These are phyloP conservation scores for Ectemnius lituratus DNA, from an alignment of 2,888 invertebrate species.

Conservation along the genomic window DNA sequence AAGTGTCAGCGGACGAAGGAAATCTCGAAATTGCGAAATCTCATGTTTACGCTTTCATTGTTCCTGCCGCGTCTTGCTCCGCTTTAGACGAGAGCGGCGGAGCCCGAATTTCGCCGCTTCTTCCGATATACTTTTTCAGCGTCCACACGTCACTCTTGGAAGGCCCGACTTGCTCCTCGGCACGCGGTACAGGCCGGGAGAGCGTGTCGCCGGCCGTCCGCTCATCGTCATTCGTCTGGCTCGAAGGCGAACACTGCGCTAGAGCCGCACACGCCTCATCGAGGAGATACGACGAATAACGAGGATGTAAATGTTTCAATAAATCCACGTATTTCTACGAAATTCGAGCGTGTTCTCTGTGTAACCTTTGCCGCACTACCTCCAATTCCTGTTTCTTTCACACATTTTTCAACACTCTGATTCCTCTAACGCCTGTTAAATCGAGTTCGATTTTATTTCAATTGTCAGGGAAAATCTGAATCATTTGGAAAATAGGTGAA, in stretches of 20 bases:
- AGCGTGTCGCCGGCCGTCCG: too few species aligned
- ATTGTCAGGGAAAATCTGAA: too few species aligned
- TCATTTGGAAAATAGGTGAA: too few species aligned
- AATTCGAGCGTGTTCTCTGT: slow-evolving; percentile 35
- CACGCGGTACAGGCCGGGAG: too few species aligned
- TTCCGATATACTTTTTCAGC: slow-evolving; percentile 8
- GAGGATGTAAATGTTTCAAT: slow-evolving; percentile 76
- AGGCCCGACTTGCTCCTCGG: too few species aligned
- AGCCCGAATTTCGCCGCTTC: slow-evolving; percentile 8
- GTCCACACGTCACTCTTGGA: background rate
- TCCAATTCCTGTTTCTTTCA: background rate
- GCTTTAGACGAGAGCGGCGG: slow-evolving; percentile 6
- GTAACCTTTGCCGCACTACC: background rate
- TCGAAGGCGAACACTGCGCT: slow-evolving; percentile 3
- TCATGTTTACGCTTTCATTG: slow-evolving; percentile 50
- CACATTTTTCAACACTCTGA: too few species aligned
- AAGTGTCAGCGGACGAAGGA: background rate
- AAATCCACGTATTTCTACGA: slow-evolving; percentile 77
- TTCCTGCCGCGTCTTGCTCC: slow-evolving; percentile 29
- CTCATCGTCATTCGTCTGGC: slow-evolving; percentile 4
- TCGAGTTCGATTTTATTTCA: too few species aligned
- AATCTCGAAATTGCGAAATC: slow-evolving; percentile 51
- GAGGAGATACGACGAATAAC: slow-evolving; percentile 53
- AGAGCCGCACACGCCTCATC: slow-evolving; percentile 9
- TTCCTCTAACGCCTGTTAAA: too few species aligned